These are phyloP conservation scores for Tiphia femorata DNA, from an alignment of 2,888 invertebrate genomes.

Conservation along the genomic window DNA sequence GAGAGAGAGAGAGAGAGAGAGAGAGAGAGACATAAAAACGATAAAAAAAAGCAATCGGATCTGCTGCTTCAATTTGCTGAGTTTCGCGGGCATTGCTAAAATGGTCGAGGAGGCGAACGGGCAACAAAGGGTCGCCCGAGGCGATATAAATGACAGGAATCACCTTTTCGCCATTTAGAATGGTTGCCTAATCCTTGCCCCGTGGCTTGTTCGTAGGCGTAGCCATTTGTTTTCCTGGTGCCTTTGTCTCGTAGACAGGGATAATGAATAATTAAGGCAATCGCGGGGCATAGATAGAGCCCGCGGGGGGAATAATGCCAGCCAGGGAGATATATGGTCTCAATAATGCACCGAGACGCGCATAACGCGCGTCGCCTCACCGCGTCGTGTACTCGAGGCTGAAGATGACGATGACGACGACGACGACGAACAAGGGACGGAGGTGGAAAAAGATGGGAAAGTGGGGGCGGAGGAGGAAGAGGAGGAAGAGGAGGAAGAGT, in stretches of 20 bases:
- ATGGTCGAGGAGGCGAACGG: slow-evolving; percentile 2
- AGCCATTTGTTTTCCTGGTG: slow-evolving; percentile 7
- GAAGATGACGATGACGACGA: no score
- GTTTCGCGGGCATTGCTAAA: no score
- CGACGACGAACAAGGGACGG: no score
- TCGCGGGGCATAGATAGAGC: neutral
- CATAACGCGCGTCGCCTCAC: neutral
- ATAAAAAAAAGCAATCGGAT: neutral
- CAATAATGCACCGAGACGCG: no score
- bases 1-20: neutral
- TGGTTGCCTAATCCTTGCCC: slow-evolving; percentile 5
- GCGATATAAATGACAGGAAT: slow-evolving; percentile 11
- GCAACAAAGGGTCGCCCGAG: neutral
- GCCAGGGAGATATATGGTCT: no score
- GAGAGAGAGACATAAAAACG: neutral
- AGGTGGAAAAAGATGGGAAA: no score
- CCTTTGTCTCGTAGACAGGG: slow-evolving; percentile 9
- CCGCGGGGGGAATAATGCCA: no score
- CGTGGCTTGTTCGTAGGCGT: slow-evolving; percentile 7
- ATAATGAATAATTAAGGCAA: slow-evolving; percentile 14
- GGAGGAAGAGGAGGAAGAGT: neutral
- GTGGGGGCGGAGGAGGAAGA: neutral
- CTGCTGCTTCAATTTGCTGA: no score
- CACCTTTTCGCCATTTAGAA: slow-evolving; percentile 10
- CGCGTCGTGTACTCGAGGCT: no score